Base-by-base conservation (phyloP, 2,797 vertebrate genomes). In the Notolepis coatsorum region DNA sequence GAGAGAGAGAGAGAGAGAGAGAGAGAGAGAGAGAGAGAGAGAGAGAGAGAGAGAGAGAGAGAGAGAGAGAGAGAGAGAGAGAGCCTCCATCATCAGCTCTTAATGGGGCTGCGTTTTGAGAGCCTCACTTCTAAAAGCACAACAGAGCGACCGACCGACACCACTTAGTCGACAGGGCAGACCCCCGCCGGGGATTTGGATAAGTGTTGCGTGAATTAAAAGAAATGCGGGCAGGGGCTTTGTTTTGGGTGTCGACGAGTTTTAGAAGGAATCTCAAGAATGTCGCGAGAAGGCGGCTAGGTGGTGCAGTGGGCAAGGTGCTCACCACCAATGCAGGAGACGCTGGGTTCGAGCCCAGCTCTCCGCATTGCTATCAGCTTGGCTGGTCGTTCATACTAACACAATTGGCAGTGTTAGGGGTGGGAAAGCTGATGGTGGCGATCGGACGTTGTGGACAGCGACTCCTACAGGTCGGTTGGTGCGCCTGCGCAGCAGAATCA, bases 61-160 rank as follows among this genome's bases (percentile, higher is more conserved):
- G 37, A 41, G 49, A 3, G 65, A 12, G 35, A 23, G 6, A 6
- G 3, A 1, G 4, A 13, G 21, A 1, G 24, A 25, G n/a, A 87
- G 70, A 74, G 73, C 74, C 69, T 87, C 80, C 8, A 24, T 85
- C 83, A 75, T 81, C 85, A 55, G 61, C 61, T 80, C 30, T 42
- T 66, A 42, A 65, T 59, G 51, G 56, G 24, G 37, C 21, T 2
- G 27, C n/a, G 15, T 18, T 52, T 10, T 7, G 13, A 47, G 21
- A 50, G 45, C 27, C 13, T 51, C 37, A 23, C 27, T 12, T 61
- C 63, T 66, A 42, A 66, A 42, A 24, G 61, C 61, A 70, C 73
- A 52, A 66, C 7, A 51, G 9, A 42, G n/a, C 45, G 18, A 66
- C 7, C 48, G 9, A 42, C 15, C 45, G 18, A 27, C 37, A 51